Evolutionary conservation across 2,113 vertebrate species (phyloP), one percentile per base, ranked within the genome.

Genomic region (Hydropotes inermis): DNA sequence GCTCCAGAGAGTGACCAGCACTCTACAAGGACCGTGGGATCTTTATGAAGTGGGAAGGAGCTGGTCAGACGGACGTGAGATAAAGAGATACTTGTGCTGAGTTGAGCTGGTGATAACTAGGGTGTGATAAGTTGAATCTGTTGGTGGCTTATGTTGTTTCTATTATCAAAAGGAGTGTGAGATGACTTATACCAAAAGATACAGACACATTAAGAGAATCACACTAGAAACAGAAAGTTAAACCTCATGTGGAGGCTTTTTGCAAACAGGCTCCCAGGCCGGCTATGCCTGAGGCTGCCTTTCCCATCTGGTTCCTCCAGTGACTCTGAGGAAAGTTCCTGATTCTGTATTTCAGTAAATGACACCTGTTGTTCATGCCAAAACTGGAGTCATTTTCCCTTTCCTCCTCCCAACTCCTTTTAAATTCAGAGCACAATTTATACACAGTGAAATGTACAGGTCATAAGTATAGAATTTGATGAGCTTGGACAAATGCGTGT

Each of bases 361-460:
- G 28, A 43, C 19, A 36, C 3, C 12, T 60, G 2, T 50, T 60
- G 16, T 28, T 61, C 28, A 64, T 30, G 11, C 23, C 54, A 64
- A 45, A 70, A 61, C 21, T n/a, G 1, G 1, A 61, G 19, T 28
- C 39, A 55, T 60, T 50, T 43, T 50, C 87, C 12, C 43, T 15
- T 95, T 50, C 30, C 25, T 79, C 50, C 13, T 13, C 2, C 14
- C 15, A 43, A 15, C 7, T 28, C 21, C 19, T 45, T 85, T 54
- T 55, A 91, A 60, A 52, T 67, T 88, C 92, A 30, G 81, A 91
- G 45, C 81, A 50, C 30, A 78, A 70, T 45, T 78, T 70, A 78
- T 5, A 50, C 33, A 39, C 13, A 33, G 17, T 60, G 30, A 67
- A 64, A 78, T 91, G 52, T 14, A 50, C 7, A 61, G 58, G 36